Percentiles rank a stretch among this genome's conserved stretches.
Evolutionary conservation across 2,888 invertebrate genomes (phyloP).

Genomic region (Xanthorhoe spadicearia): DNA sequence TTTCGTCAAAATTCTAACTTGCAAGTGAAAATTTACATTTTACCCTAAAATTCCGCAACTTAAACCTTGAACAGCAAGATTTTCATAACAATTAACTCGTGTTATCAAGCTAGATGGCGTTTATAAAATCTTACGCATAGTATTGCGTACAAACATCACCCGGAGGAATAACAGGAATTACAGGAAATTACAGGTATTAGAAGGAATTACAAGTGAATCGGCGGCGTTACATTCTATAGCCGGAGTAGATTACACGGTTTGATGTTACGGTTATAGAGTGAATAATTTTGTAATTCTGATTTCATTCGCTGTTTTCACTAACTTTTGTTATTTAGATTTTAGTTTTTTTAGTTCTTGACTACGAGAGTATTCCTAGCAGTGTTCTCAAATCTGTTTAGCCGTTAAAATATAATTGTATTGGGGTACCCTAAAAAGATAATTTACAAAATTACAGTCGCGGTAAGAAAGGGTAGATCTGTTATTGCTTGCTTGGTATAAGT

Average conservation of each 20-base stretch:
- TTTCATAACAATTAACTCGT: slow-evolving; percentile 36
- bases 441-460: no score
- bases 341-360: no score
- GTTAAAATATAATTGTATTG: no score
- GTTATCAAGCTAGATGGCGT: slow-evolving; percentile 44
- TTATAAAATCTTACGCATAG: slow-evolving; percentile 49
- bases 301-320: background rate
- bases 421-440: no score
- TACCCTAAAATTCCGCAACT: slow-evolving; percentile 1
- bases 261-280: slow-evolving; percentile 43
- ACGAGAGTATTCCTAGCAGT: no score
- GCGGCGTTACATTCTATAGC: slow-evolving; percentile 42
- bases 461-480: no score
- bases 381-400: background rate
- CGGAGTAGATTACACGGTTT: slow-evolving; percentile 50
- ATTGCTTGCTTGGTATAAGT: no score
- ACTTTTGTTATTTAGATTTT: background rate
- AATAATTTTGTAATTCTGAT: slow-evolving; percentile 18
- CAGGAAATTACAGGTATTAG: slow-evolving; percentile 58
- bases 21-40: background rate
- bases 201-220: slow-evolving; percentile 44
- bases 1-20: no score
- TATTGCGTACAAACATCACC: slow-evolving; percentile 59
- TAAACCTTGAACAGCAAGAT: slow-evolving; percentile 16
- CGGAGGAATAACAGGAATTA: slow-evolving; percentile 51